Percentiles rank a stretch among this genome's conserved stretches.
Evolutionary conservation across 2,797 vertebrate genomes (phyloP).

Genomic region (Betta splendens): DNA sequence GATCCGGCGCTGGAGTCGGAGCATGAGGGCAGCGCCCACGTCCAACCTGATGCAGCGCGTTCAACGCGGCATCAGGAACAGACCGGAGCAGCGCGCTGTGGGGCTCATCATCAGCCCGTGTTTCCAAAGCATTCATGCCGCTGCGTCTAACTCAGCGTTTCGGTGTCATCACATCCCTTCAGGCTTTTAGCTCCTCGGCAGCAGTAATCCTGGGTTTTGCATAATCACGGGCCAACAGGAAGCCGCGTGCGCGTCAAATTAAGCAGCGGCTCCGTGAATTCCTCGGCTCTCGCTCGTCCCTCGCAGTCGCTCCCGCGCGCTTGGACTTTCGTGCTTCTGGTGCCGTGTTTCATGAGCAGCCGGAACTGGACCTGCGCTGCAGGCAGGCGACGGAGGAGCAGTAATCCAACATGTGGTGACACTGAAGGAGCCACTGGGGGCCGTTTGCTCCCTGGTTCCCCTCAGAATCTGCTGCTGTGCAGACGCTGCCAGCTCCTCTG

Average conservation of each 20-base stretch:
- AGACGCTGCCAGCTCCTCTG: constrained; percentile 17
- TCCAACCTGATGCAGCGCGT: no score
- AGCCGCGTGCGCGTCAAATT: constrained; percentile 39
- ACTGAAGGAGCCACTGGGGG: constrained; percentile 18
- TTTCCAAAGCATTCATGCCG: no score
- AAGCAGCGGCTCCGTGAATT: constrained; percentile 39
- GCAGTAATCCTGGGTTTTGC: constrained; percentile 52
- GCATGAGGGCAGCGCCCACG: constrained; percentile 3
- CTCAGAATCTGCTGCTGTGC: neutral
- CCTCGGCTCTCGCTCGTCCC: constrained; percentile 20
- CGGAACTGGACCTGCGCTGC: no score
- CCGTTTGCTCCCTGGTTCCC: constrained; percentile 25
- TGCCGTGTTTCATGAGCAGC: no score
- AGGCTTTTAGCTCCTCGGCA: constrained; percentile 40
- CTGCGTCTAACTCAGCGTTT: constrained; percentile 32
- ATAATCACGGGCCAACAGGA: constrained; percentile 38
- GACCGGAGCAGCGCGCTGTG: no score
- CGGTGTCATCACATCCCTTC: constrained; percentile 38
- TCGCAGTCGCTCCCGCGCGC: constrained; percentile 23
- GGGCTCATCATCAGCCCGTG: no score
- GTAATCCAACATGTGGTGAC: constrained; percentile 35
- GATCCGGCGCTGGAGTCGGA: constrained; percentile 41
- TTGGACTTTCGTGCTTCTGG: no score
- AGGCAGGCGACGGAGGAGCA: constrained; percentile 16
- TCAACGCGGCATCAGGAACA: no score